A percentile compares a stretch with the other conserved stretches of the same genome.
These are phyloP conservation scores for Lepidurus apus DNA, from an alignment of 1,140 invertebrate species.

Conservation along the genomic window DNA sequence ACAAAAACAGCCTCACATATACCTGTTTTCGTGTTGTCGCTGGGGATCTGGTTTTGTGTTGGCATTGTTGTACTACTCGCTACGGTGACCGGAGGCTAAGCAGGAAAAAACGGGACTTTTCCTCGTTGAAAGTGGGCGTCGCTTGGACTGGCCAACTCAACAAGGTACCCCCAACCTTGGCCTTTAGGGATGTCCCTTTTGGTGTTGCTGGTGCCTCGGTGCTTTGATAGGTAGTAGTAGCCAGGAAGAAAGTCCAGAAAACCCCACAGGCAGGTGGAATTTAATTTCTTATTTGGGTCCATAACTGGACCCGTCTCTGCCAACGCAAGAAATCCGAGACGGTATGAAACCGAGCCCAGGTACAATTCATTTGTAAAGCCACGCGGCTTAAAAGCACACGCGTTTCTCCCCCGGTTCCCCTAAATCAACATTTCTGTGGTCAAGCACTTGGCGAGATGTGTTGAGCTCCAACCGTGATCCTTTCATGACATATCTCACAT, in stretches of 20 bases:
- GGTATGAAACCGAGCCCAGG: not conserved
- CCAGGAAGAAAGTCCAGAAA: not conserved
- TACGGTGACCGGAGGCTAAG: not conserved
- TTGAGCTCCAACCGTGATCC: not conserved
- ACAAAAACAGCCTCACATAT: not conserved
- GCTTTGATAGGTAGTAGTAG: not conserved
- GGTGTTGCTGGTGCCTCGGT: not conserved
- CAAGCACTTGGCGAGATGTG: not conserved
- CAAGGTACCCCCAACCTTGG: not conserved
- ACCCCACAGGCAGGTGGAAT: conserved; percentile 2
- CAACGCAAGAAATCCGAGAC: not conserved
- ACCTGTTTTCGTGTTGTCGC: not conserved
- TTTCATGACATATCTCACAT: not conserved
- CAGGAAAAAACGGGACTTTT: conserved; percentile 11
- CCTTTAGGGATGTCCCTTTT: not conserved
- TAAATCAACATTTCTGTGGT: not conserved
- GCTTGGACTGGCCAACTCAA: not conserved
- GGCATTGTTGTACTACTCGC: not conserved
- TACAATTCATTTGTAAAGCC: not conserved
- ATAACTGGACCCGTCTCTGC: not conserved
- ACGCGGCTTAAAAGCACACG: conserved; percentile 6
- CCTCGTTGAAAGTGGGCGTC: conserved; percentile 2
- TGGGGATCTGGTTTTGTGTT: not conserved
- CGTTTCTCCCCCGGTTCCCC: not conserved
- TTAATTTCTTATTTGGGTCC: conserved; percentile 11